phyloP scores from a whole-genome alignment of 2,888 invertebrate genomes.

The Bellardia bayeri region DNA sequence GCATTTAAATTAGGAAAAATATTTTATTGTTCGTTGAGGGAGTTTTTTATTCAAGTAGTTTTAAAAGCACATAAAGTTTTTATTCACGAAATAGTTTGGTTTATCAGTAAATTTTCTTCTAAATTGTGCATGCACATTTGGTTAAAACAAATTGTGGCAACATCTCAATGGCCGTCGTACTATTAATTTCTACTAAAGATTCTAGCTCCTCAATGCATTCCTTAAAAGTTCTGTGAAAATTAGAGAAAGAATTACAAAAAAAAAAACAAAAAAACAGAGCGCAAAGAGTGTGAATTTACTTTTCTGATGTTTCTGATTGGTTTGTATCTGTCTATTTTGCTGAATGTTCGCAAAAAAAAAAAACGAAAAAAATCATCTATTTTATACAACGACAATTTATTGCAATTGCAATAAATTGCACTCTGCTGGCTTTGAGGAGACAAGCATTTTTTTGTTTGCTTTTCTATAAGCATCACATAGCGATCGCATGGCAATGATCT shows the following conservation, averaged over 20 bases:
- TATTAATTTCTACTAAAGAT: not conserved
- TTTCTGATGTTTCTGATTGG: conserved; percentile 52
- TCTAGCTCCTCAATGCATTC: not conserved
- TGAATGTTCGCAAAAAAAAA: conserved; percentile 14
- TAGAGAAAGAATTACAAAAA: conserved; percentile 22
- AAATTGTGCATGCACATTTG: too few relatives aligned
- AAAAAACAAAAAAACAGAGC: not conserved
- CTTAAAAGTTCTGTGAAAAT: conserved; percentile 16
- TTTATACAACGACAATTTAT: conserved; percentile 43
- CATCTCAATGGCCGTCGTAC: not conserved
- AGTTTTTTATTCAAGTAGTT: too few relatives aligned
- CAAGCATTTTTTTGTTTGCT: not conserved
- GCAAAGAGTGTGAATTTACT: conserved; percentile 42
- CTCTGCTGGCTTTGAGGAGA: conserved; percentile 21
- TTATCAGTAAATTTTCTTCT: too few relatives aligned
- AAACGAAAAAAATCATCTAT: conserved; percentile 6
- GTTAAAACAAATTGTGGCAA: too few relatives aligned
- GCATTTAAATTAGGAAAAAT: too few relatives aligned
- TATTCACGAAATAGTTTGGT: too few relatives aligned
- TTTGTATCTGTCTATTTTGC: conserved; percentile 22
- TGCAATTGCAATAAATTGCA: conserved; percentile 55
- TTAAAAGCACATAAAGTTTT: too few relatives aligned
- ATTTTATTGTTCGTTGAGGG: too few relatives aligned
- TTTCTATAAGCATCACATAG: conserved; percentile 23
- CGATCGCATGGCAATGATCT: conserved; percentile 74